Evolutionary conservation across 2,113 vertebrate genomes (phyloP).

Genomic region (Clarias magur): DNA sequence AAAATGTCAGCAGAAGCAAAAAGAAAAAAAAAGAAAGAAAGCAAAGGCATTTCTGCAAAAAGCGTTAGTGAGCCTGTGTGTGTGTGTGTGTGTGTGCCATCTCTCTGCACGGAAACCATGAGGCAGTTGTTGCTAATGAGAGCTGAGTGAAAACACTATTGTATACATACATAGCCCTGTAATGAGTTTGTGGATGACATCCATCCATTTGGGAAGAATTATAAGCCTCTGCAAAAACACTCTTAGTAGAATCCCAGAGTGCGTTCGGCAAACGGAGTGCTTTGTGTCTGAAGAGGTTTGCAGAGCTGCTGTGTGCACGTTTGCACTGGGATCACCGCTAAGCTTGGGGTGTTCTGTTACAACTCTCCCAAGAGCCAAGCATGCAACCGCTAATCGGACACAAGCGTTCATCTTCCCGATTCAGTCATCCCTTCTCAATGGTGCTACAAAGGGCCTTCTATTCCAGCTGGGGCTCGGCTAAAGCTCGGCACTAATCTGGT

Average conservation of each 20-base stretch:
- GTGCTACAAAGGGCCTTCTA: constrained; percentile 62
- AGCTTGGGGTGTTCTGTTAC: constrained; percentile 65
- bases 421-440: constrained; percentile 23
- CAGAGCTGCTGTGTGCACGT: constrained; percentile 41
- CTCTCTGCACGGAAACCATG: background rate
- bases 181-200: constrained; percentile 37
- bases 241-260: constrained; percentile 18
- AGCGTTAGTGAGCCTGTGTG: background rate
- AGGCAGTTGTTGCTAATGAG: background rate
- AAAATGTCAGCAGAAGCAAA: background rate
- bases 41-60: background rate
- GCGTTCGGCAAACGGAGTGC: constrained; percentile 11
- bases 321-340: constrained; percentile 66
- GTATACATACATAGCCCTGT: constrained; percentile 7
- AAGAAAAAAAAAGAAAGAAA: no score
- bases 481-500: constrained; percentile 57
- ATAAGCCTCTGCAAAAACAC: constrained; percentile 30
- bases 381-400: constrained; percentile 68
- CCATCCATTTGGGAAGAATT: constrained; percentile 33
- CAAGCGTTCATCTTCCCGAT: constrained; percentile 69
- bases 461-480: constrained; percentile 56
- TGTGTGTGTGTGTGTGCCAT: background rate
- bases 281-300: constrained; percentile 44
- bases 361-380: constrained; percentile 68
- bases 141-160: background rate